phyloP scores from a whole-genome alignment of 1,140 invertebrate genomes.

The Trichonephila clavipes region DNA sequence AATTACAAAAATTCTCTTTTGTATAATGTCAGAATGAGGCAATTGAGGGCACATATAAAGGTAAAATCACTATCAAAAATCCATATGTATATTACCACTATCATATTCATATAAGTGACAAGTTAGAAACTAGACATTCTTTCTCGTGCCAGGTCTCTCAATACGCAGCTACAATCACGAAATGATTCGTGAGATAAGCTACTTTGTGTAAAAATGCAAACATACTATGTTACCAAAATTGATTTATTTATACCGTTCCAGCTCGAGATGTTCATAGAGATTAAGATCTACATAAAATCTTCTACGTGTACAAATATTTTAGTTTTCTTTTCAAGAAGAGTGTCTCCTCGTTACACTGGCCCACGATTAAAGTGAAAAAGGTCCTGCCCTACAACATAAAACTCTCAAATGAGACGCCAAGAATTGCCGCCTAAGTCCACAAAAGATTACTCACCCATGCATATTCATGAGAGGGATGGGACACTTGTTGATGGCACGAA shows the following conservation, averaged over 20 bases:
- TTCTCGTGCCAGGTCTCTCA: no score
- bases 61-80: no score
- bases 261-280: no score
- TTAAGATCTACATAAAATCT: not conserved
- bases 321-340: not conserved
- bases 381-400: constrained; percentile 55
- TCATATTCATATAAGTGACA: no score
- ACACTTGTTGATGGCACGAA: constrained; percentile 59
- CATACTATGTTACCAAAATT: not conserved
- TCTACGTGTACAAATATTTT: not conserved
- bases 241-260: not conserved
- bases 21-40: no score
- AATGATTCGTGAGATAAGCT: not conserved
- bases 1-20: no score
- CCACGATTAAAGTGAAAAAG: constrained; percentile 54
- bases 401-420: constrained; percentile 43
- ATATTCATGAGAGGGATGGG: constrained; percentile 68
- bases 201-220: not conserved
- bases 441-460: constrained; percentile 67
- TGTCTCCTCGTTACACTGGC: constrained; percentile 49
- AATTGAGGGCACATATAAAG: no score
- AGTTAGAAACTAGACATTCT: no score
- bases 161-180: no score
- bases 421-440: constrained; percentile 63
- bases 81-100: no score